Evolutionary conservation across 2,888 invertebrate species (phyloP).

Genomic region (Slavum lentiscoides): DNA sequence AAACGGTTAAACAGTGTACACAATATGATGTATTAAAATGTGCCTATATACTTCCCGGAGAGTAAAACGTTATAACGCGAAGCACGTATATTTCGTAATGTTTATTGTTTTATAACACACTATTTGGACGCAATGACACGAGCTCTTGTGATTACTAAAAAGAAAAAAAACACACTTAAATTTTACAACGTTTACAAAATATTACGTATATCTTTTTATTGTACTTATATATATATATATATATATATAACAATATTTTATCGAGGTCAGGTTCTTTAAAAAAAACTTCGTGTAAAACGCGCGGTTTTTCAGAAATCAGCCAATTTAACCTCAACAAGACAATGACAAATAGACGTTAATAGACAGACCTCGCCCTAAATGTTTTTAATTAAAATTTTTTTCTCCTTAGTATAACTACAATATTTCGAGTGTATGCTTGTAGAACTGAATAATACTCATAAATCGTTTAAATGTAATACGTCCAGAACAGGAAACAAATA

Average conservation of each 20-base stretch:
- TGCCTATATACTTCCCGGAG: too few relatives aligned
- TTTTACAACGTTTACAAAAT: neutral
- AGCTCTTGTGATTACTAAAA: neutral
- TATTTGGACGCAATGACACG: neutral
- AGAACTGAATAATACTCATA: too few relatives aligned
- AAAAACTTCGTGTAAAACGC: neutral
- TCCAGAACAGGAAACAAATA: too few relatives aligned
- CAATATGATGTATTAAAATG: too few relatives aligned
- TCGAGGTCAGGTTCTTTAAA: neutral
- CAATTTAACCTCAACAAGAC: neutral
- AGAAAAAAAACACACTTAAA: neutral
- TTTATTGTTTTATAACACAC: conserved; percentile 1
- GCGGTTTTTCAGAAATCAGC: neutral
- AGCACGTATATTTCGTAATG: neutral
- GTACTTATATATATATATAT: neutral
- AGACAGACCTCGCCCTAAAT: too few relatives aligned
- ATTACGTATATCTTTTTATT: neutral
- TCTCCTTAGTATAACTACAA: too few relatives aligned
- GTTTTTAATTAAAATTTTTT: too few relatives aligned
- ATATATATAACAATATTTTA: neutral
- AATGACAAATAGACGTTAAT: too few relatives aligned
- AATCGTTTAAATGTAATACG: too few relatives aligned
- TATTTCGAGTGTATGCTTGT: too few relatives aligned
- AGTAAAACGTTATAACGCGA: neutral
- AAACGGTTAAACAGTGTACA: neutral